Base-by-base conservation (phyloP, 1,140 invertebrate species). In the Temnothorax curvispinosus region DNA sequence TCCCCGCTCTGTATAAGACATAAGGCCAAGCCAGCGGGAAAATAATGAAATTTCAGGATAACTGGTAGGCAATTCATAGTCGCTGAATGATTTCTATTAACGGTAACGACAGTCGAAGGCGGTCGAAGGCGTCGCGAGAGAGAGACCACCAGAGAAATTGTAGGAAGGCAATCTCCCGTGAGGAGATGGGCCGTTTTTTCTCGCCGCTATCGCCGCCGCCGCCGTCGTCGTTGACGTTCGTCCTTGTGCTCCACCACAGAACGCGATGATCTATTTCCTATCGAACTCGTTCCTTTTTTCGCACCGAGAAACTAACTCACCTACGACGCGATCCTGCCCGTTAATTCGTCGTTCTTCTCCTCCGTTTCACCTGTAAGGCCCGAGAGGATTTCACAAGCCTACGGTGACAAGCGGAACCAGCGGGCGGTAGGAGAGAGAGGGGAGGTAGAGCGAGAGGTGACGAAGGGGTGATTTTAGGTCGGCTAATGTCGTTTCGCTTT, bases 31-130 rank as follows among this genome's bases (percentile, higher is more conserved):
- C 35, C 87, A 93, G 87, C 88, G 91, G 86, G 91, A 94, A 91
- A 91, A 94, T 95, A 95, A 95, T 95, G 93, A 95, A 95, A 95
- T 95, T 95, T 95, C 92, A 92, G 92, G 88, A 95, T 95, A 95
- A 95, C 94, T 93, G 93, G 87, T 91, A 92, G 92, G 90, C 92
- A 93, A 95, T 94, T 94, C 92, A 92, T 92, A 94, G 91, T 92
- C 92, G 87, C 92, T 93, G 91, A 93, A 91, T 94, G 93, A 91
- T 94, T 94, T 93, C 93, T 93, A 95, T 94, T 93, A 94, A 87
- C 86, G 88, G 58, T 89, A 89, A 89, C 84, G 82, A 80, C 87
- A 90, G 62, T 81, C 80, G 65, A 44, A 67, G 62, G 74, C 85
- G 88, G 60, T 72, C 87, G 89, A 87, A 92, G 86, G 84, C 87